A percentile compares a stretch with the other conserved stretches of the same genome.
These are phyloP conservation scores for Philypnodon macrostomus DNA, from an alignment of 2,797 vertebrate genomes.

Conservation along the genomic window DNA sequence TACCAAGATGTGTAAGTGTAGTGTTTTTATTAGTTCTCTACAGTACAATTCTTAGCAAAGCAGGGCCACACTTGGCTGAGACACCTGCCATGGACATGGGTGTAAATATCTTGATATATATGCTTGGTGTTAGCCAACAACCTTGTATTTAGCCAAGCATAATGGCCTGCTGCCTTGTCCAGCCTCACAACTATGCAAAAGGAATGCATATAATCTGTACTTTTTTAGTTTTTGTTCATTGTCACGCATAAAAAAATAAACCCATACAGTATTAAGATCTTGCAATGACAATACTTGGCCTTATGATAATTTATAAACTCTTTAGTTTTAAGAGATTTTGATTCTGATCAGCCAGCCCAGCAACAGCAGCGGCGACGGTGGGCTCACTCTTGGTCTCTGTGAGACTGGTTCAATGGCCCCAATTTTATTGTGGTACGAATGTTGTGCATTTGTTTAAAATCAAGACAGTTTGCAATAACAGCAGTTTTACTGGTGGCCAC, in stretches of 20 bases:
- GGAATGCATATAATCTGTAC: conserved; percentile 76
- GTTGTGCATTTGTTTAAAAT: conserved; percentile 99
- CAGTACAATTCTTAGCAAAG: conserved; percentile 18
- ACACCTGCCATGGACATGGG: background rate
- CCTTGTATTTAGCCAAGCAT: conserved; percentile 59
- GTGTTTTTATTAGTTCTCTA: background rate
- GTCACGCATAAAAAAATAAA: conserved; percentile 57
- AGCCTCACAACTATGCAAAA: conserved; percentile 83
- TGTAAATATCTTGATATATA: conserved; percentile 34
- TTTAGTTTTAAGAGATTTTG: conserved; percentile 92
- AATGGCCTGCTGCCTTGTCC: conserved; percentile 68
- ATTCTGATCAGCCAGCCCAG: conserved; percentile 95
- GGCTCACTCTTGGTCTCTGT: conserved; percentile 99
- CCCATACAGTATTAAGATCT: conserved; percentile 64
- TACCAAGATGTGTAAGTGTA: no score
- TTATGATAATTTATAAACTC: conserved; percentile 72
- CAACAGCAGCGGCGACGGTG: conserved; percentile 89
- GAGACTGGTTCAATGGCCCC: conserved; percentile 87
- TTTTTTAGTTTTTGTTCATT: conserved; percentile 27
- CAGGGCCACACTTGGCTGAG: conserved; percentile 27
- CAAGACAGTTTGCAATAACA: conserved; percentile 99
- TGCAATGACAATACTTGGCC: conserved; percentile 80
- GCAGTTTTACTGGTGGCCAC: conserved; percentile 83
- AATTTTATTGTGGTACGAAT: conserved; percentile 99
- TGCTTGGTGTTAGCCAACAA: conserved; percentile 39